Percentiles rank a stretch among this genome's conserved stretches.
These are phyloP conservation scores for Odobenus rosmarus DNA, from an alignment of 2,113 vertebrate genomes.

Conservation along the genomic window DNA sequence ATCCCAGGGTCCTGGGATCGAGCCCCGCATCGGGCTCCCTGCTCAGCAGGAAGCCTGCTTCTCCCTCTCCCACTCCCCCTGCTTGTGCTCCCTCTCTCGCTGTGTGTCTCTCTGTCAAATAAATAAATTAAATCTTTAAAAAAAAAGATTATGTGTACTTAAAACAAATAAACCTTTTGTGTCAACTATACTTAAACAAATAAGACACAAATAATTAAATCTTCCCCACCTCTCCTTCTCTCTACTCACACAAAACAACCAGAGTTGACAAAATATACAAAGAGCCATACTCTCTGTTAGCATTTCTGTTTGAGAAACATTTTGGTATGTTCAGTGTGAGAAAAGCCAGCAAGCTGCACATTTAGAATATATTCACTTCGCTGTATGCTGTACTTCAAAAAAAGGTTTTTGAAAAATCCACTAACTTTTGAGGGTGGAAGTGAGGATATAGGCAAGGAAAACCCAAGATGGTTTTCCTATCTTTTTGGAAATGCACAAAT, in stretches of 20 bases:
- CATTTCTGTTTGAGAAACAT: conserved; percentile 14
- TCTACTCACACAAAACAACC: not conserved
- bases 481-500: not conserved
- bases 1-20: too few relatives aligned
- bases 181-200: not conserved
- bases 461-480: not conserved
- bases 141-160: not conserved
- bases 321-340: not conserved
- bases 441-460: not conserved
- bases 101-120: too few relatives aligned
- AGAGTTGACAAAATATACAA: not conserved
- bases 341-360: not conserved
- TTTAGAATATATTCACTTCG: not conserved
- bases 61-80: too few relatives aligned
- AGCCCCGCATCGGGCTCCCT: too few relatives aligned
- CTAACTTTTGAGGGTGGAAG: not conserved
- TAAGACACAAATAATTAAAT: not conserved
- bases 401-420: not conserved
- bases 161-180: not conserved
- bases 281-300: not conserved
- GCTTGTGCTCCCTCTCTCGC: too few relatives aligned
- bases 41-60: too few relatives aligned
- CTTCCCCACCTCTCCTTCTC: not conserved
- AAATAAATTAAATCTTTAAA: too few relatives aligned
- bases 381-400: not conserved